Base-by-base conservation (phyloP, 2,113 vertebrate genomes). In the Corythornis vintsioides region DNA sequence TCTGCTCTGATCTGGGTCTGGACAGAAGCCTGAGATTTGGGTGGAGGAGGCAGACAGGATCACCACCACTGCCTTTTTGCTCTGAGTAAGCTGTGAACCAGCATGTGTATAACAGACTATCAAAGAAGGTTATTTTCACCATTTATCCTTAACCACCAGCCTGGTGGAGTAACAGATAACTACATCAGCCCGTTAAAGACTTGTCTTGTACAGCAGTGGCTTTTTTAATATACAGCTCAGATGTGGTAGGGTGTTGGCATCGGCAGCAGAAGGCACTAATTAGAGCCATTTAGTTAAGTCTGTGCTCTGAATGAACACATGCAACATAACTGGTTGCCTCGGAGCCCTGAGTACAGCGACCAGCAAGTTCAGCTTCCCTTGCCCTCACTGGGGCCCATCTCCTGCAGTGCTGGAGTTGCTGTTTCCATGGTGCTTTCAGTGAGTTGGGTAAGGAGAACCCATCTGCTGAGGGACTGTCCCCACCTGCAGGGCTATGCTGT, bases 121-220 rank as follows among this genome's bases (percentile, higher is more conserved):
- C 31, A 66, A 66, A 47, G 60, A 56, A 73, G 31, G 25, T 15
- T 70, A 20, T 89, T 93, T 92, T 67, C 42, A 13, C 55, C 55
- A 59, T 90, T 90, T 50, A 50, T 73, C 74, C 59, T 69, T 83
- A 89, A 79, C 78, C 56, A 28, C 50, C 38, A 73, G 45, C 21
- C 33, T 79, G n/a, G 63, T 52, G 18, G 78, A 88, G 73, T 70
- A 83, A 67, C 29, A 90, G 84, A 13, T 73, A 91, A 92, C 66
- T 80, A 78, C 55, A 85, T 79, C 42, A 83, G 63, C 64, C 74
- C 67, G 66, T 85, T 91, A 89, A 89, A 94, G 75, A 43, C 71
- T 80, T 93, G 67, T 80, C 78, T 92, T 77, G 56, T 65, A 45
- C 42, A 63, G 64, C 74, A 85, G 59, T 66, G 31, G 42, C 20